A percentile compares a stretch with the other conserved stretches of the same genome.
Evolutionary conservation across 2,888 invertebrate genomes (phyloP).

Genomic region (Coleophora deauratella): DNA sequence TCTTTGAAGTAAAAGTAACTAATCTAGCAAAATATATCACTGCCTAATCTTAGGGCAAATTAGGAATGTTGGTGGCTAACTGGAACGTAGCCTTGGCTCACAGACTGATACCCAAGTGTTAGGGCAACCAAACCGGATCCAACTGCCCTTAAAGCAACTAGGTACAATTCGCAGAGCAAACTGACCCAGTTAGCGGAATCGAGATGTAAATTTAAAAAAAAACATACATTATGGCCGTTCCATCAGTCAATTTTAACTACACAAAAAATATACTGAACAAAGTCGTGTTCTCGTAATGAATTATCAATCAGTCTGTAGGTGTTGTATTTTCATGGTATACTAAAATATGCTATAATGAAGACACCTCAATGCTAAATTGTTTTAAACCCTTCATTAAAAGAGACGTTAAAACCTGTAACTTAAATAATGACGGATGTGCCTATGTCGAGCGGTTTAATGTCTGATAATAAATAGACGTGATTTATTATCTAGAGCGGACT

Average conservation of each 20-base stretch:
- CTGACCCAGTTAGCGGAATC: slow-evolving; percentile 34
- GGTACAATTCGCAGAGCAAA: slow-evolving; percentile 39
- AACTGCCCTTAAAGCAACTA: slow-evolving; percentile 50
- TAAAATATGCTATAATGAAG: slow-evolving; percentile 15
- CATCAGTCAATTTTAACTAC: slow-evolving; percentile 40
- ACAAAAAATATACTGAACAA: slow-evolving; percentile 37
- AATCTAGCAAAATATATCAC: slow-evolving; percentile 1
- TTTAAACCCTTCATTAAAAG: slow-evolving; percentile 15
- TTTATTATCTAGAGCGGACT: slow-evolving; percentile 23
- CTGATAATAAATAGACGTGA: slow-evolving; percentile 29
- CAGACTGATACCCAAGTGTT: slow-evolving; percentile 50
- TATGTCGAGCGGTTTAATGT: slow-evolving; percentile 3
- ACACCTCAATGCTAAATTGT: slow-evolving; percentile 5
- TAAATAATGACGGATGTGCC: slow-evolving; percentile 15
- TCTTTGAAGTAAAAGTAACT: no score
- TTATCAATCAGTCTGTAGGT: no score
- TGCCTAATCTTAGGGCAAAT: slow-evolving; percentile 7
- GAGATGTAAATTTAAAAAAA: slow-evolving; percentile 36
- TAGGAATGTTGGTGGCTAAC: slow-evolving; percentile 19
- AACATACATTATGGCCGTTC: slow-evolving; percentile 33
- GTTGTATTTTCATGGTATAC: no score
- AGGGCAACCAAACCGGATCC: slow-evolving; percentile 57
- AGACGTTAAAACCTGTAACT: slow-evolving; percentile 14
- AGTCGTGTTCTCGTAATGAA: no score
- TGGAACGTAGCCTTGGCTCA: slow-evolving; percentile 41